Percentiles rank a stretch among this genome's conserved stretches.
Evolutionary conservation across 2,113 vertebrate genomes (phyloP).

Genomic region (Manacus vitellinus): DNA sequence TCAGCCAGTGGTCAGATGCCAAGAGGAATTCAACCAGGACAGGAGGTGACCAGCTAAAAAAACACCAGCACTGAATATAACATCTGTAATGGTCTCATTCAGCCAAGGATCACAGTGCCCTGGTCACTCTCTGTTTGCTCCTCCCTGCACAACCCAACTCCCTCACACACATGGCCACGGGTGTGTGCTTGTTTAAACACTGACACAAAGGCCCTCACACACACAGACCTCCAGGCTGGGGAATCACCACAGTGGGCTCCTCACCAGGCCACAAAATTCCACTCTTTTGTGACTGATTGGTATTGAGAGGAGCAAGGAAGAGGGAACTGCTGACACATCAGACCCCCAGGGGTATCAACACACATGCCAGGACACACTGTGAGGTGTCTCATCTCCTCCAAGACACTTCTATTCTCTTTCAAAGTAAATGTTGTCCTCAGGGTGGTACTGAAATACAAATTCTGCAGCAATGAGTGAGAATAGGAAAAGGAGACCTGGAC

Average conservation of each 20-base stretch:
- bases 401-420: not conserved
- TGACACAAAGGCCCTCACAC: not conserved
- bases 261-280: not conserved
- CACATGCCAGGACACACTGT: not conserved
- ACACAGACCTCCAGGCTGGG: not conserved
- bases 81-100: not conserved
- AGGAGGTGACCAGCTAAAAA: slow-evolving; percentile 1
- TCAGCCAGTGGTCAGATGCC: not conserved
- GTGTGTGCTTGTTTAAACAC: not conserved
- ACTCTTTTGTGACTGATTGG: not conserved
- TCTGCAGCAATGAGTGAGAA: not conserved
- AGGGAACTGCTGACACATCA: not conserved
- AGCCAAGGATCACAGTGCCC: accelerated
- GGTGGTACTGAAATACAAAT: not conserved
- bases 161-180: not conserved
- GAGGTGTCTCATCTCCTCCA: not conserved
- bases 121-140: not conserved
- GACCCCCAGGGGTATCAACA: accelerated
- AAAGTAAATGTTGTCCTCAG: not conserved
- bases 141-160: not conserved
- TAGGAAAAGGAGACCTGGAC: not conserved
- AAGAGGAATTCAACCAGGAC: not conserved
- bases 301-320: not conserved
- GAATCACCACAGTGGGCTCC: not conserved
- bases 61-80: not conserved